phyloP scores from a whole-genome alignment of 2,888 invertebrate species.

The Ophion obscuratus region DNA sequence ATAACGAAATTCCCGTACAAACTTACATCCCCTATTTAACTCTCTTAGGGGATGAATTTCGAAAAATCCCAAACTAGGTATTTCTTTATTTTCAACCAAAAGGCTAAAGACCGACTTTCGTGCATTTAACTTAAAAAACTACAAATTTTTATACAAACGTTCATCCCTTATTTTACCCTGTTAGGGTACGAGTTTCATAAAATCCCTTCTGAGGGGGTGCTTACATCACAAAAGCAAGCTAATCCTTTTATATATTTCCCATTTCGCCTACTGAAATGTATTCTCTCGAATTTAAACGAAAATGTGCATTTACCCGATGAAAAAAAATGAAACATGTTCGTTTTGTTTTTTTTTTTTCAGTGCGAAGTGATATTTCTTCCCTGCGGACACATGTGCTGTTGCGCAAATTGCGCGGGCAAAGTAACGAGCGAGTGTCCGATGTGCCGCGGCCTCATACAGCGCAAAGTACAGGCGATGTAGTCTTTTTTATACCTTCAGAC shows the following conservation, averaged over 20 bases:
- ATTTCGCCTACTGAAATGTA: neutral
- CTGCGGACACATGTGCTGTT: slow-evolving; percentile 95
- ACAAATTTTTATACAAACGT: too few relatives aligned
- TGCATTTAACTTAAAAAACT: too few relatives aligned
- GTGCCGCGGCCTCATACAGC: slow-evolving; percentile 90
- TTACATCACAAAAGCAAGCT: neutral
- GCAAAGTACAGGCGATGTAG: slow-evolving; percentile 88
- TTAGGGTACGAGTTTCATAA: neutral
- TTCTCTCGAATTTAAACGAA: neutral
- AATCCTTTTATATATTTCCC: neutral
- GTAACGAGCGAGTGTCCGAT: slow-evolving; percentile 90
- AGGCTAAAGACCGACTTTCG: too few relatives aligned
- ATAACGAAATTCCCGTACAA: too few relatives aligned
- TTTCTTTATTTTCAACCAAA: too few relatives aligned
- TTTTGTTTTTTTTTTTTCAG: slow-evolving; percentile 84
- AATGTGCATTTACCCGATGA: neutral
- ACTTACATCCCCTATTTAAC: too few relatives aligned
- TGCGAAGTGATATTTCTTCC: slow-evolving; percentile 93
- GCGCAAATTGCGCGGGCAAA: slow-evolving; percentile 88
- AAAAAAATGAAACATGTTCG: neutral
- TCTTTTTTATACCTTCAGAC: slow-evolving; percentile 57
- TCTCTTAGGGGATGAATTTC: too few relatives aligned
- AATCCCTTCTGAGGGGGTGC: too few relatives aligned
- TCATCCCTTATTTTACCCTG: too few relatives aligned
- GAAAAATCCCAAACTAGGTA: too few relatives aligned